Evolutionary conservation across 2,113 vertebrate species (phyloP).

Genomic region (Eurystomus gularis): DNA sequence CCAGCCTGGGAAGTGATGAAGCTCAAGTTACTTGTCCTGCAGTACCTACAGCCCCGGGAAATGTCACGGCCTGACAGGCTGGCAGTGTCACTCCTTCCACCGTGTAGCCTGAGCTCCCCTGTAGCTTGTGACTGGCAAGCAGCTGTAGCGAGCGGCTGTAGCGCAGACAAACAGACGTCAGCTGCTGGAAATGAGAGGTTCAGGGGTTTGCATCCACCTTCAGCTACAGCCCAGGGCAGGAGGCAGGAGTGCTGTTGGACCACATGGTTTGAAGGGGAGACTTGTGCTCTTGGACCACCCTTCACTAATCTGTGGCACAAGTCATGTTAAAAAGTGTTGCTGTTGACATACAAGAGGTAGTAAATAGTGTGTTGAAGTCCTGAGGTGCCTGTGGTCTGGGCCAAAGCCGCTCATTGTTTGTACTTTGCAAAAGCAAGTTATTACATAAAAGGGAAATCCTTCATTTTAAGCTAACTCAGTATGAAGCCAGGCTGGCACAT

Average conservation of each 20-base stretch:
- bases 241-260: not conserved
- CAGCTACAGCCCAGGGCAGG: not conserved
- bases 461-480: not conserved
- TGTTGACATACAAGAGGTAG: not conserved
- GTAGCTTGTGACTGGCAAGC: fast-evolving
- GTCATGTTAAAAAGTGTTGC: not conserved
- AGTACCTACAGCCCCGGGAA: not conserved
- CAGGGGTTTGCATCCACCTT: not conserved
- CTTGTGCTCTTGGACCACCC: not conserved
- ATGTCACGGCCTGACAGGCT: not conserved
- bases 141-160: fast-evolving
- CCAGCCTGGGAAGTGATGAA: fast-evolving
- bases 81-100: not conserved
- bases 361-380: not conserved
- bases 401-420: not conserved
- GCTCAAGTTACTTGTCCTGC: not conserved
- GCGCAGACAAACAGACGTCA: fast-evolving
- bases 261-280: not conserved
- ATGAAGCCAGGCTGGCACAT: not conserved
- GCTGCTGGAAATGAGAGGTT: not conserved
- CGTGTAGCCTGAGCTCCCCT: fast-evolving
- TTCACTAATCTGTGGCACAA: not conserved
- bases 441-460: not conserved
- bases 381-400: not conserved
- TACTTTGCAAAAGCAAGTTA: not conserved